These are phyloP conservation scores for Poecilia wingei DNA, from an alignment of 2,797 vertebrate species.

Conservation along the genomic window DNA sequence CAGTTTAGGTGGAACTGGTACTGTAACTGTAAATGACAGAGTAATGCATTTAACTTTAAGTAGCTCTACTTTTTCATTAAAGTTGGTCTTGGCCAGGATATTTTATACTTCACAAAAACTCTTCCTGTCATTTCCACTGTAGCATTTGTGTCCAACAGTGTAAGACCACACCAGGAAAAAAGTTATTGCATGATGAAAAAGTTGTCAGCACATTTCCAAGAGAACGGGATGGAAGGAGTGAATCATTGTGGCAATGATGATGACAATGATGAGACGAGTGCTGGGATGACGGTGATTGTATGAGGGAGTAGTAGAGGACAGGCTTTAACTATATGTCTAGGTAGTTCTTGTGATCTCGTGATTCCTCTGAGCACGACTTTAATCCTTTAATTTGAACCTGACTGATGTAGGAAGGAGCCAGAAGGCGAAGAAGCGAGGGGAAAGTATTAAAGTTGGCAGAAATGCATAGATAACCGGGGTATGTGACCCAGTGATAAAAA, in stretches of 20 bases:
- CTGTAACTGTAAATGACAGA: background rate
- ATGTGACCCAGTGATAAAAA: slow-evolving; percentile 21
- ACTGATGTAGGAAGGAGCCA: slow-evolving; percentile 33
- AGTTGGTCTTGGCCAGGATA: background rate
- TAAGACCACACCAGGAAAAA: background rate
- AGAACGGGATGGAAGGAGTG: slow-evolving; percentile 21
- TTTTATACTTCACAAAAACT: background rate
- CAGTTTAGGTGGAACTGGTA: background rate
- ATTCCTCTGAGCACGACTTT: slow-evolving; percentile 60
- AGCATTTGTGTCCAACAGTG: background rate
- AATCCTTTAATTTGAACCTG: slow-evolving; percentile 53
- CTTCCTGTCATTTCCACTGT: background rate
- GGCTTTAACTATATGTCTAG: slow-evolving; percentile 38
- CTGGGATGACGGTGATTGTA: slow-evolving; percentile 41
- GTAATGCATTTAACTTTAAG: too few species aligned
- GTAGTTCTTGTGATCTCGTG: slow-evolving; percentile 40
- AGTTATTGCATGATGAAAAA: background rate
- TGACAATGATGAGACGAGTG: slow-evolving; percentile 41
- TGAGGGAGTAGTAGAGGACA: slow-evolving; percentile 17
- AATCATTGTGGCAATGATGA: slow-evolving; percentile 21
- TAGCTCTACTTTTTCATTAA: too few species aligned
- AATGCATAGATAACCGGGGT: background rate
- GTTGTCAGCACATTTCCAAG: slow-evolving; percentile 43
- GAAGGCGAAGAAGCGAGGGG: slow-evolving; percentile 6
- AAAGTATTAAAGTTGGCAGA: background rate